Base-by-base conservation (phyloP, 2,797 vertebrate species). In the Myotis daubentonii region DNA sequence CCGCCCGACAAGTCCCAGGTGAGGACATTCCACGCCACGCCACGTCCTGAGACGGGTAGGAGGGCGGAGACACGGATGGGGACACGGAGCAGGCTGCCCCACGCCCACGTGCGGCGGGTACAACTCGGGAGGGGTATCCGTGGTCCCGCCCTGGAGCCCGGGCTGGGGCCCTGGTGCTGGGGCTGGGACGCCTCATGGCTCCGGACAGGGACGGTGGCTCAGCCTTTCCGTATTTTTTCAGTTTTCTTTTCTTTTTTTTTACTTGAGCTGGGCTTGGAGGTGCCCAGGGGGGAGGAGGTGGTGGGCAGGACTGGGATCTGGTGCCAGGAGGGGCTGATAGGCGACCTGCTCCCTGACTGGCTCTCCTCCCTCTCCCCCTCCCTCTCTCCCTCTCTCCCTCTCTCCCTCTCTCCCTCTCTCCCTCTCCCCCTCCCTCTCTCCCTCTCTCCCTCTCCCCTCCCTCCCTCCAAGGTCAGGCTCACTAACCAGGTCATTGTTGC, bases 1-100 rank as follows among this genome's bases (percentile, higher is more conserved):
- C 30, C 53, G 0, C 8, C 2, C 2, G 91, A 30, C 17, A 6
- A 5, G 5, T 0, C 9, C 38, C 33, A 3, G 8, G 0, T 4
- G 6, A 8, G 53, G 4, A 47, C 0, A 1, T 2, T 9, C 44
- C 57, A 60, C 2, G 11, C 57, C 57, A 60, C 57, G 4, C 11
- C 65, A 9, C 65, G 8, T n/a, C 60, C 28, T 8, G 62, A 33
- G 16, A 17, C 62, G 7, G 60, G 16, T 0, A 17, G n/a, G n/a
- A n/a, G n/a, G n/a, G 3, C 65, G 1, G 65, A 19, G 65, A 66
- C 62, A 66, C 15, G 65, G 65, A 4, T 3, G 25, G 57, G 55
- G 57, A 60, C 57, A 28, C 57, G 25, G 25, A 12, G 57, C 57
- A 13, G 55, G 62, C 62, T 17, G 62, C 30, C 60, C 57, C 62